Base-by-base conservation (phyloP, 2,888 invertebrate species). In the Lithophane socia region DNA sequence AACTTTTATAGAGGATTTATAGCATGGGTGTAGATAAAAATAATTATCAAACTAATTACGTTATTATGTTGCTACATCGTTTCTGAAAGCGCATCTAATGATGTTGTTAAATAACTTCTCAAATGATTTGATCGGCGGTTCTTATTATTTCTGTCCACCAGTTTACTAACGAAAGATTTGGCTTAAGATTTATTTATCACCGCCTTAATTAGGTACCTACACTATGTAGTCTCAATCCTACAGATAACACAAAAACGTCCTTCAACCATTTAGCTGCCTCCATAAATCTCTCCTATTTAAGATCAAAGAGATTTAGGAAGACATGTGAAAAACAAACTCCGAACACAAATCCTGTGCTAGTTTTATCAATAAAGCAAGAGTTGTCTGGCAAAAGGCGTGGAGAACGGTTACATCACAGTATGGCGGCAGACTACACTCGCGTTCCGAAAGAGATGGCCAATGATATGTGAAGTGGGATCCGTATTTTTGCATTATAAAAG, bases 361-460 rank as follows among this genome's bases (percentile, higher is more conserved):
- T 76, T 73, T 85, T 82, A 73, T 85, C 85, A 81, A 82, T 77
- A 85, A 69, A 71, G 70, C 21, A 47, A 70, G 74, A 80, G 49
- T 66, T 61, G 44, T 73, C 73, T 72, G 12, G 44, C 37, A 67
- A 67, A 71, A 75, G 54, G 58, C 70, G 70, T 64, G 42, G 58
- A 47, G 49, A 61, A 61, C 5, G 60, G 47, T 75, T 52, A 84
- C 82, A 75, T 84, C 80, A 82, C 63, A 13, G 52, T 37, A 54
- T 74, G 61, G 80, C 61, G 58, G 58, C 42, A n/a, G 29, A 37
- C 37, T 37, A 37, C 24, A 21, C 5, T 24, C 21, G 12, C 21
- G 10, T 21, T 10, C 52, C 9, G 21, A 83, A 67, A 79, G 2
- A 7, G 37, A 66, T 65, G 18, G 60, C n/a, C 44, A 58, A 68